These are phyloP conservation scores for Tetrao urogallus DNA, from an alignment of 2,113 vertebrate species.

Conservation along the genomic window DNA sequence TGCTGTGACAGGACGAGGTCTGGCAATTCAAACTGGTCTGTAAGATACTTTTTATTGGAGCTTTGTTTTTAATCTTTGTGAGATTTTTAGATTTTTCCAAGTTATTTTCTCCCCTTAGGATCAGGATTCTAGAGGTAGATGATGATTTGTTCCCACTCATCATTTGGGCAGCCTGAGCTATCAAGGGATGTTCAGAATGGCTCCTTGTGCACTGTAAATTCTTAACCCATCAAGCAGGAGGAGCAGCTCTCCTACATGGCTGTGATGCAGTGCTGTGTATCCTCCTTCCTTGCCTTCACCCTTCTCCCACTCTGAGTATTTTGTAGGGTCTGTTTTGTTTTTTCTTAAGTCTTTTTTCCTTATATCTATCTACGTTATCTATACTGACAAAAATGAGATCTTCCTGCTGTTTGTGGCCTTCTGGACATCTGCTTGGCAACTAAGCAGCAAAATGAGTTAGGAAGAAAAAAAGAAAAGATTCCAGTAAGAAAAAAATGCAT, in stretches of 20 bases:
- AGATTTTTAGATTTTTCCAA: not conserved
- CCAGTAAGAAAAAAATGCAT: not conserved
- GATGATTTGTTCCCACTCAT: not conserved
- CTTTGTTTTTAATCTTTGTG: conserved; percentile 43
- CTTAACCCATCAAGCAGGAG: not conserved
- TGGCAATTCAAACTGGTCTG: conserved; percentile 43
- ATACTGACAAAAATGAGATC: not conserved
- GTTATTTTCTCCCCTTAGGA: not conserved
- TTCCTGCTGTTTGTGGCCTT: not conserved
- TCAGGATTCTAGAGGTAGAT: not conserved
- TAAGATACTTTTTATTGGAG: conserved; percentile 23
- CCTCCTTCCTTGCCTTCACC: not conserved
- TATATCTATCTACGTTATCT: not conserved
- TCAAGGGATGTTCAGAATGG: not conserved
- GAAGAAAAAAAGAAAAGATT: not conserved
- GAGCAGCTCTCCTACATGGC: not conserved
- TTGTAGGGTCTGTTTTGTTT: not conserved
- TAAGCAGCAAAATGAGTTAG: not conserved
- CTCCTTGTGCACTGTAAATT: not conserved
- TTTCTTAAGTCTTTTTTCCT: not conserved
- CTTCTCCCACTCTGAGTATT: not conserved
- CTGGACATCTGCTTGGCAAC: not conserved
- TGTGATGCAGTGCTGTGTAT: not conserved
- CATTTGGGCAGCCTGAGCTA: not conserved
- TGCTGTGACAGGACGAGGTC: not conserved